Evolutionary conservation across 2,113 vertebrate genomes (phyloP), one percentile per base, ranked within the genome.

Genomic region (Physeter macrocephalus): DNA sequence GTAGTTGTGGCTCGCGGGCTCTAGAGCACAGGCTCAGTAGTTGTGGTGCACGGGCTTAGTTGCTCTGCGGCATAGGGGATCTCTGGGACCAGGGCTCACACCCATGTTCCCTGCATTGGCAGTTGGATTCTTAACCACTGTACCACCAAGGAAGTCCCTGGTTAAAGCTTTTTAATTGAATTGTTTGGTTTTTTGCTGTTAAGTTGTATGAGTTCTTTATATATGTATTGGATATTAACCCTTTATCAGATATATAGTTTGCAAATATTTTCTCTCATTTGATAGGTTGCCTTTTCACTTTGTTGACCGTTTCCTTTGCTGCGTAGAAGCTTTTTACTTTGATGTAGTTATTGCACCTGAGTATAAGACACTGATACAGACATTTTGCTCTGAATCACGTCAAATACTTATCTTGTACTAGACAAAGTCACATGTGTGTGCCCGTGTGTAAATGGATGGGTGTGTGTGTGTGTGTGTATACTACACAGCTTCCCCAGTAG

Each of bases 1-100:
- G 49, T 0, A 52, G 49, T 17, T 17, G 49, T 52, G 49, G 49
- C 49, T 52, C 14, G 0, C 4, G 0, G 49, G 49, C 14, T 52
- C 49, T 52, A 52, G 49, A 17, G 49, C 15, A 17, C 49, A 52
- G 49, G 49, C 49, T 52, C 49, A 52, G 49, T 5, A 52, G 49
- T 52, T 52, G 49, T 52, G 49, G 49, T 52, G 49, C 49, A 52
- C 15, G 0, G 49, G 15, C 49, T 52, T 52, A 52, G 49, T 17
- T 52, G 49, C 49, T 52, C 15, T 17, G 49, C 1, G 15, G 49
- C 15, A 52, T 52, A 15, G 17, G 49, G 49, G 49, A 52, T 52
- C 49, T 52, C 49, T 6, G 49, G 49, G 49, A 52, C 0, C 49
- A 52, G 49, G 49, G 49, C 49, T 52, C 49, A 52, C 5, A 1